Evolutionary conservation across 2,888 invertebrate genomes (phyloP).

Genomic region (Tholera decimalis): DNA sequence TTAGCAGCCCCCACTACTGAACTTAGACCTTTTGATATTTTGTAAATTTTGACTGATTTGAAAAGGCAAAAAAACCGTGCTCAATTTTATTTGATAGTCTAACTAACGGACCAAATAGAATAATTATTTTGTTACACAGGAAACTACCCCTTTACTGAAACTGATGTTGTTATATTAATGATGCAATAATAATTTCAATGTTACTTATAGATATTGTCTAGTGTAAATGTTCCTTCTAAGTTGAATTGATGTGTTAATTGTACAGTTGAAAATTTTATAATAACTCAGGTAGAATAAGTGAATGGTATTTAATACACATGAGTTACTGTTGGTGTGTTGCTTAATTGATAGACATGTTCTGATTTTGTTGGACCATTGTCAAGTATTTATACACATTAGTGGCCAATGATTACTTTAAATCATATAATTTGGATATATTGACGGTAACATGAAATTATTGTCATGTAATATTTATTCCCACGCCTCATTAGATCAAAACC

Average conservation of each 20-base stretch:
- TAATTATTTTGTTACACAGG: no score
- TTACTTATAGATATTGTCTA: slow-evolving; percentile 46
- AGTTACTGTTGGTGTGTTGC: slow-evolving; percentile 33
- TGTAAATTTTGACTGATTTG: no score
- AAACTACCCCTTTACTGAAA: slow-evolving; percentile 35
- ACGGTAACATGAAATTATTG: slow-evolving; percentile 14
- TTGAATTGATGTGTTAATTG: slow-evolving; percentile 49
- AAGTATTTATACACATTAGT: slow-evolving; percentile 4
- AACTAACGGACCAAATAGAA: no score
- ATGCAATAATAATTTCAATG: slow-evolving; percentile 63
- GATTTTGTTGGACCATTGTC: slow-evolving; percentile 7
- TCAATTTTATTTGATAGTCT: no score
- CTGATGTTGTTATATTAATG: slow-evolving; percentile 50
- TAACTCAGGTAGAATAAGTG: slow-evolving; percentile 37
- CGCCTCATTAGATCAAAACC: slow-evolving; percentile 15
- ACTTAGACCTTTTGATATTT: no score
- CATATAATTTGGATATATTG: slow-evolving; percentile 18
- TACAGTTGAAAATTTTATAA: slow-evolving; percentile 46
- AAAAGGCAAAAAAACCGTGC: no score
- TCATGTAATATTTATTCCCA: slow-evolving; percentile 21
- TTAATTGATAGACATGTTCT: not conserved
- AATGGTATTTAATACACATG: slow-evolving; percentile 15
- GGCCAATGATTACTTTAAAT: slow-evolving; percentile 19
- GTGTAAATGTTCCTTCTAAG: slow-evolving; percentile 51
- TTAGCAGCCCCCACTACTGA: no score